Evolutionary conservation across 2,888 invertebrate genomes (phyloP), one percentile per base, ranked within the genome.

Genomic region (Ceratothoa steindachneri): DNA sequence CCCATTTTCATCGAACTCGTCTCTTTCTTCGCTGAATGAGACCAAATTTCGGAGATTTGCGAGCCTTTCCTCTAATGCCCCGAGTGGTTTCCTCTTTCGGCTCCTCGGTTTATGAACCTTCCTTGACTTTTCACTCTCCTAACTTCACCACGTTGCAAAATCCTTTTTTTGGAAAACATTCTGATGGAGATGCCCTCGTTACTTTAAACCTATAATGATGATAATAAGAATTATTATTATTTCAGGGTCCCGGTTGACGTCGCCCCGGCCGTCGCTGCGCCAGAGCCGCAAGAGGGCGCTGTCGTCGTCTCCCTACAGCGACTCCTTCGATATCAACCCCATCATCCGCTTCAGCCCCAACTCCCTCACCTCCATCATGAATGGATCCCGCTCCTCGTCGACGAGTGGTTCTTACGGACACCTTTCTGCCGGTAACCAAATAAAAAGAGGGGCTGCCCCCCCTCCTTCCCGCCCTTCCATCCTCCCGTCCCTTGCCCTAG

Each of bases 321-420:
- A 97, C 81, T 93, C 94, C 73, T 92, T 96, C 81, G 97, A 97
- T 86, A 90, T 97, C 83, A 95, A 95, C 83, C 95, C 95, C 71
- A 92, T 97, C 88, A 97, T 97, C 81, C 89, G 97, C 76, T 95
- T 95, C 81, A 96, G 96, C 4, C 97, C 97, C 3, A 93, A 94
- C 81, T 95, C 95, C 28, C 86, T 97, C 81, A 93, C 90, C 9
- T 90, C 91, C 67, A 88, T 91, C 81, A 90, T 91, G 81, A 91
- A 91, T 83, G 91, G 93, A 22, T 94, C 94, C 0, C 87, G 95
- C 80, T 92, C 93, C 77, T 93, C 93, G 19, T 91, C 93, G 30
- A 93, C 93, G 3, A 95, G 95, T 82, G 97, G 97, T 65, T 96
- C 96, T 79, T 97, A 97, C 87, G 97, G 97, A 24, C 97, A 97